A percentile compares a stretch with the other conserved stretches of the same genome.
Conservation (phyloP, 1,140 invertebrate genomes). For the Triops cancriformis region DNA sequence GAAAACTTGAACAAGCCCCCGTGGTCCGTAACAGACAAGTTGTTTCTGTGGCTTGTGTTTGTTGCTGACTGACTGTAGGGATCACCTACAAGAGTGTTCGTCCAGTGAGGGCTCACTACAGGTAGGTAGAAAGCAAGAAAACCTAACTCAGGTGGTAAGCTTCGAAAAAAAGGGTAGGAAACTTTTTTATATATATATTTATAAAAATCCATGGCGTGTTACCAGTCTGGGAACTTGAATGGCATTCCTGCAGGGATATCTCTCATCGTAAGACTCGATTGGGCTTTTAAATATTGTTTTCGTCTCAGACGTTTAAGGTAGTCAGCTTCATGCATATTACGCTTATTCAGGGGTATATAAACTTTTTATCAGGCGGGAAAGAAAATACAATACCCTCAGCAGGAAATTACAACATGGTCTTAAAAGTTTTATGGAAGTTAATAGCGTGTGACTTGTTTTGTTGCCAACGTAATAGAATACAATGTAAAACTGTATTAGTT, state of each 20-base stretch:
- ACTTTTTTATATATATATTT: no score
- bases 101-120: no score
- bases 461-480: neutral
- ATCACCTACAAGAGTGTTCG: neutral
- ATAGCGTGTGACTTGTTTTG: neutral
- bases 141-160: neutral
- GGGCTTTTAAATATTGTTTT: neutral
- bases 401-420: neutral
- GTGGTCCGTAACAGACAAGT: neutral
- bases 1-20: neutral
- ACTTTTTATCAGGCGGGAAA: neutral
- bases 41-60: neutral
- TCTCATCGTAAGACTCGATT: neutral
- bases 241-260: conserved; percentile 2
- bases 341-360: no score
- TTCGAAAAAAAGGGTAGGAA: neutral
- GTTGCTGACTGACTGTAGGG: neutral
- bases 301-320: no score
- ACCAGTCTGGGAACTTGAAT: neutral
- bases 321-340: no score
- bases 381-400: neutral
- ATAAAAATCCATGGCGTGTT: neutral
- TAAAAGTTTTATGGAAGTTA: neutral
- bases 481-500: neutral
- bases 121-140: neutral